Evolutionary conservation across 2,888 invertebrate species (phyloP), one percentile per base, ranked within the genome.

Genomic region (Rhorus exstirpatorius): DNA sequence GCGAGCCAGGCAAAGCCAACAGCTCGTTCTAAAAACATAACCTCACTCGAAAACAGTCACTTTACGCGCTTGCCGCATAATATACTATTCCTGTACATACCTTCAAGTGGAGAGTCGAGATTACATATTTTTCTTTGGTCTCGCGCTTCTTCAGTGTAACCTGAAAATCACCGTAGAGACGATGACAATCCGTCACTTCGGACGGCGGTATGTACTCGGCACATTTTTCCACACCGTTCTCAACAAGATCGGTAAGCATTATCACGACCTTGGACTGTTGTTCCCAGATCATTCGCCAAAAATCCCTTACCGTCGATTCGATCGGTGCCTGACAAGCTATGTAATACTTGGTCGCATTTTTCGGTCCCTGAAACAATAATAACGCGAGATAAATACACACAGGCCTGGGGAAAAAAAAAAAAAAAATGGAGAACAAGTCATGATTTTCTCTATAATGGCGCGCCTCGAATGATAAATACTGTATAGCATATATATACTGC

Each of bases 251-350:
- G 0, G 98, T 98, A 38, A 98, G 94, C 97, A 98, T 98, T 81
- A 98, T 95, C 84, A 99, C 95, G 49, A 98, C 96, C 87, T 97
- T 95, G 12, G 96, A 95, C 93, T 98, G 97, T 92, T 98, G 98
- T 90, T 98, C 98, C 98, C 98, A 98, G 67, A 98, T 95, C 98
- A 99, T 98, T 53, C 97, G 95, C 98, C 98, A 99, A 93, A 98
- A 98, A 93, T 99, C 98, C 35, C 94, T 94, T 0, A 97, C 96
- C 0, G 98, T 98, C 85, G 96, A 95, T 77, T 96, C 95, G 85
- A 98, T 93, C 0, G 98, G 98, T 8, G 97, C 98, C 93, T 99
- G 98, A 87, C 97, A 97, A 17, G 98, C 97, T 41, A 99, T 98
- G 93, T 98, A 99, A 92, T 97, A 97, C 88, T 96, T 96, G 31